Percentiles rank a stretch among this genome's conserved stretches.
Conservation (phyloP, 2,797 vertebrate genomes). For the Periophthalmus magnuspinnatus region DNA sequence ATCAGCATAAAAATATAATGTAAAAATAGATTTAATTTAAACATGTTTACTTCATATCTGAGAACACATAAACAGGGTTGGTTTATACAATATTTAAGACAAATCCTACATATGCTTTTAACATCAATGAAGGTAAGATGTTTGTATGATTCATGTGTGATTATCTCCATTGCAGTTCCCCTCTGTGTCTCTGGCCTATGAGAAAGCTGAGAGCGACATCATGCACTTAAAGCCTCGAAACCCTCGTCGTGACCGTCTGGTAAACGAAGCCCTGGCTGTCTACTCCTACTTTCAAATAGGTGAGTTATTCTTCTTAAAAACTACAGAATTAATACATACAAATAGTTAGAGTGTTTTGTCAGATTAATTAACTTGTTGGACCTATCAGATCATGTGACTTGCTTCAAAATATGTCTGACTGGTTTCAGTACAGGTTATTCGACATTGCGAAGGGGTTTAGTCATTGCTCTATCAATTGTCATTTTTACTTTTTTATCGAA, state of each 20-base stretch:
- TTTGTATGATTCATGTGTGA: neutral
- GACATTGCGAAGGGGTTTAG: neutral
- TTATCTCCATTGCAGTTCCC: conserved; percentile 75
- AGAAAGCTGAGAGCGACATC: conserved; percentile 88
- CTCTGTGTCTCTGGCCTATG: conserved; percentile 87
- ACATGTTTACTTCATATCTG: too few species aligned
- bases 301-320: conserved; percentile 29
- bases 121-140: neutral
- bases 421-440: neutral
- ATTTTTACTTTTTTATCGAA: neutral
- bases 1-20: too few species aligned
- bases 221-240: conserved; percentile 88
- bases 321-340: too few species aligned
- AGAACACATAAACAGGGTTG: too few species aligned
- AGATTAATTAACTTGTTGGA: neutral
- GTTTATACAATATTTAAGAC: too few species aligned
- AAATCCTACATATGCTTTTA: neutral
- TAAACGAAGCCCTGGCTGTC: conserved; percentile 84
- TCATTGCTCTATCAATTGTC: neutral
- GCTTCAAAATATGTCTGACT: neutral
- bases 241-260: conserved; percentile 81
- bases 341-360: neutral
- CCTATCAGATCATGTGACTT: neutral
- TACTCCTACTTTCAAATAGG: conserved; percentile 92
- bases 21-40: too few species aligned